phyloP scores from a whole-genome alignment of 2,113 vertebrate genomes.

The Chlorodrepanis virens region DNA sequence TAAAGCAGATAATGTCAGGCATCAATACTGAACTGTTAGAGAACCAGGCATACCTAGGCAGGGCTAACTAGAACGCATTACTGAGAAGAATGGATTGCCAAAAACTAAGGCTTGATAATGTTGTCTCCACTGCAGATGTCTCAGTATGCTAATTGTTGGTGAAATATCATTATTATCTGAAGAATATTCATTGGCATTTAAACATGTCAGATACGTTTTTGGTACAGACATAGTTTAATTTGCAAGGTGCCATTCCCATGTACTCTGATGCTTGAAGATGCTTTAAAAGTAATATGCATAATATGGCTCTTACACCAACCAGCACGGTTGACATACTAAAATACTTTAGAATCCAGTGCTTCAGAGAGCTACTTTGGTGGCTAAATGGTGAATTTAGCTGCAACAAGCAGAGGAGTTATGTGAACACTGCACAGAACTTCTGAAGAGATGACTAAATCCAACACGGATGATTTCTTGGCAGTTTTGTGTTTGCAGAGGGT shows the following conservation, averaged over 20 bases:
- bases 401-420: not conserved
- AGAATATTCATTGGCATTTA: not conserved
- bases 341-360: not conserved
- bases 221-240: not conserved
- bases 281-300: not conserved
- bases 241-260: not conserved
- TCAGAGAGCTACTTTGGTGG: not conserved
- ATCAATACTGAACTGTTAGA: not conserved
- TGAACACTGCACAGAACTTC: not conserved
- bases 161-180: not conserved
- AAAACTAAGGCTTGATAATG: not conserved
- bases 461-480: not conserved
- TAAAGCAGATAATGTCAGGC: not conserved
- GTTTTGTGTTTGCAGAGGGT: not conserved
- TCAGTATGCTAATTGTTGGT: not conserved
- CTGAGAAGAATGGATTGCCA: not conserved
- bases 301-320: not conserved
- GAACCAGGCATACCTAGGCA: not conserved
- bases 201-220: not conserved
- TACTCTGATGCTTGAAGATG: not conserved
- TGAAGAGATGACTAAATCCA: not conserved
- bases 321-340: not conserved
- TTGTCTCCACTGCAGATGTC: not conserved
- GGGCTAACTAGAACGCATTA: not conserved
- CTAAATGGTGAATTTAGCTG: not conserved